Base-by-base conservation (phyloP, 2,113 vertebrate species). In the Clinocottus analis region DNA sequence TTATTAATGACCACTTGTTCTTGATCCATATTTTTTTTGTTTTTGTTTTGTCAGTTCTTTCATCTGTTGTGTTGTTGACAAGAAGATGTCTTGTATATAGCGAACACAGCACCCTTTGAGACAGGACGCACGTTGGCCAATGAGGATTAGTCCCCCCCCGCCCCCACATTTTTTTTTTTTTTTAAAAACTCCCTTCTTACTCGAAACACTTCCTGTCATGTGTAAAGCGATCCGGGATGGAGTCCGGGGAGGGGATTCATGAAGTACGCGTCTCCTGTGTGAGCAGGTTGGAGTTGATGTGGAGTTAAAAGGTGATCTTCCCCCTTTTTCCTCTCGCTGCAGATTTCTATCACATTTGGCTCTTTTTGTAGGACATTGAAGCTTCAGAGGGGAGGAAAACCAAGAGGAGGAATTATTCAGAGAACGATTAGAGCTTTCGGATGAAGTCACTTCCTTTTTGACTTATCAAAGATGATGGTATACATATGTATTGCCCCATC, bases 1-100 rank as follows among this genome's bases (percentile, higher is more conserved):
- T 75, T 16, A 75, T 73, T 75, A 77, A 87, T 84, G 63, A 82
- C 82, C 72, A 82, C 81, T 89, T 75, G 60, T 79, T 87, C 55
- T 80, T 80, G 33, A 61, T 83, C 55, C 70, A 58, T 56, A 2
- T n/a, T 8, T 43, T 5, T 51, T n/a, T 21, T 51, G 7, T 10
- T 58, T 68, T 71, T 73, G 21, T 69, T 39, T 14, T 67, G 68
- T 49, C 21, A 37, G 27, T 73, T 56, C 45, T 74, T 82, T 59
- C 53, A 74, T 65, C 25, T 31, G 76, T 83, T 76, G 49, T 79
- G 79, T 88, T 74, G 69, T 77, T 82, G 75, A 87, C 81, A 73
- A 78, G 79, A 76, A 73, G 53, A 83, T 79, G 67, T 82, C 67
- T 63, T 87, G 77, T 86, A 82, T 47, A 85, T 72, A 82, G 63